Conservation (phyloP, 2,797 vertebrate genomes). For the Emydoidea blandingii region DNA sequence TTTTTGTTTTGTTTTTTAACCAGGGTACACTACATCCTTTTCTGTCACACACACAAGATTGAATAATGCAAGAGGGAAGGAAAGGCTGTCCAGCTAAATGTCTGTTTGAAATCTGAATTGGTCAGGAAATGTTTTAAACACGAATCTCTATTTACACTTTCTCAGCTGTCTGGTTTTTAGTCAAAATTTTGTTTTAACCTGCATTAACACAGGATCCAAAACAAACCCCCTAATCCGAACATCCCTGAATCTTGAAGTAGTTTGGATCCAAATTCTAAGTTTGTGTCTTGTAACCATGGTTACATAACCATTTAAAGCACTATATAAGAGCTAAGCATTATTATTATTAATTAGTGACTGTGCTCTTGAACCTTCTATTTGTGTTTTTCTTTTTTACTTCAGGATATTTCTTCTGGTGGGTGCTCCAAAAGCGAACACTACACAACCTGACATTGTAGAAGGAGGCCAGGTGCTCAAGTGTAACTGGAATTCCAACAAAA, state of each 20-base stretch:
- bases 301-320: not conserved
- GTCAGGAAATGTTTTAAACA: not conserved
- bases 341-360: not conserved
- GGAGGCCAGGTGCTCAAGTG: slow-evolving; percentile 86
- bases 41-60: accelerated
- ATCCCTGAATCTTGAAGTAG: not conserved
- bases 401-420: slow-evolving; percentile 83
- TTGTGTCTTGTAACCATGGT: not conserved
- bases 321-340: not conserved
- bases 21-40: not conserved
- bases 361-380: not conserved
- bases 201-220: not conserved
- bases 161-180: not conserved
- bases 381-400: slow-evolving; percentile 27
- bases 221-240: not conserved
- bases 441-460: slow-evolving; percentile 81
- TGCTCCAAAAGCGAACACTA: slow-evolving; percentile 86
- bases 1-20: not conserved
- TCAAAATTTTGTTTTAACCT: not conserved
- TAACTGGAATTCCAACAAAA: slow-evolving; percentile 77
- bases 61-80: not conserved
- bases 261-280: not conserved
- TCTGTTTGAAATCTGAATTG: not conserved
- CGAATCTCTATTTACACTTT: not conserved
- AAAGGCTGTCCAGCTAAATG: not conserved